These are phyloP conservation scores for Anseranas semipalmata DNA, from an alignment of 2,113 vertebrate species.

Conservation along the genomic window DNA sequence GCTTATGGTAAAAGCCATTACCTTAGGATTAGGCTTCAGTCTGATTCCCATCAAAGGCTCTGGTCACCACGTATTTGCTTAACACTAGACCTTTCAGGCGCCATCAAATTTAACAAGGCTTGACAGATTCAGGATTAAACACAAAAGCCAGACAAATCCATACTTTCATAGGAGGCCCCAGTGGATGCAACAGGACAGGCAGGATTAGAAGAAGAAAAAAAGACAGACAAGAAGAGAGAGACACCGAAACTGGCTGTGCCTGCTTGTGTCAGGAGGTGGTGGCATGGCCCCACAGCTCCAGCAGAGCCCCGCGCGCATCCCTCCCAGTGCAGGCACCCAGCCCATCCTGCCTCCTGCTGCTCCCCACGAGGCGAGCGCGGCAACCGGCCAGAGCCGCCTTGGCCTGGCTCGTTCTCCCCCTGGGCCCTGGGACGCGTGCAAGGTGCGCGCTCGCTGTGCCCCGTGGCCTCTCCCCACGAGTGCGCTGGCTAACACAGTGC, in stretches of 20 bases:
- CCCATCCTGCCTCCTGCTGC: background rate
- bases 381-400: background rate
- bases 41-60: slow-evolving; percentile 70
- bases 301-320: background rate
- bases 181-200: slow-evolving; percentile 10
- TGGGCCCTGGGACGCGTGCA: background rate
- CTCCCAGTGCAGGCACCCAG: background rate
- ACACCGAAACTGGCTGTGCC: background rate
- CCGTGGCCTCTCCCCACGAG: background rate
- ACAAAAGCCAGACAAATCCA: slow-evolving; percentile 72
- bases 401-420: background rate
- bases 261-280: background rate
- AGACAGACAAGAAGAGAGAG: background rate
- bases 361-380: background rate
- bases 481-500: background rate
- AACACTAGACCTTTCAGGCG: slow-evolving; percentile 73
- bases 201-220: background rate
- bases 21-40: slow-evolving; percentile 64
- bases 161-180: slow-evolving; percentile 38
- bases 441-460: background rate
- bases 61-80: slow-evolving; percentile 70
- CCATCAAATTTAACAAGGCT: slow-evolving; percentile 70
- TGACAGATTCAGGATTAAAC: slow-evolving; percentile 74
- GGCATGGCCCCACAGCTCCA: background rate
- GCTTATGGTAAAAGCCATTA: slow-evolving; percentile 36